Evolutionary conservation across 2,797 vertebrate genomes (phyloP).

Genomic region (Chaenodraco wilsoni): DNA sequence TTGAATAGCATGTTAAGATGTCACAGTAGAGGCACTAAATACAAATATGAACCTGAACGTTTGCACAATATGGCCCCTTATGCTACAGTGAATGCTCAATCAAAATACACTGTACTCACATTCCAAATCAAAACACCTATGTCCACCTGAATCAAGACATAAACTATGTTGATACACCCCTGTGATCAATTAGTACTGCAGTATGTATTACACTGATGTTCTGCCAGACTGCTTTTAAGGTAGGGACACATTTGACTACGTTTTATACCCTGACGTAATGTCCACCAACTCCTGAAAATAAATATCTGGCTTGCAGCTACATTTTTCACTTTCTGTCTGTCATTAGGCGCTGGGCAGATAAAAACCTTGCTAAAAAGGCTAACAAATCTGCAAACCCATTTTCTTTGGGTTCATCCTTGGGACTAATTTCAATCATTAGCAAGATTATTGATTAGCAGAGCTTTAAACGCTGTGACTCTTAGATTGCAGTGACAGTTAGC

Average conservation of each 20-base stretch:
- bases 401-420: neutral
- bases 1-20: too few species aligned
- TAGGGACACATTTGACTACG: neutral
- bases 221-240: neutral
- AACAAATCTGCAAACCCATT: neutral
- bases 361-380: neutral
- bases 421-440: neutral
- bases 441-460: neutral
- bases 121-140: neutral
- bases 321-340: neutral
- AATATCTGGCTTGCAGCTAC: neutral
- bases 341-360: neutral
- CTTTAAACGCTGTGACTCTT: neutral
- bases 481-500: neutral
- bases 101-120: neutral
- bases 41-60: too few species aligned
- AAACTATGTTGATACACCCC: neutral
- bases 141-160: conserved; percentile 3
- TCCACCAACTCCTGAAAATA: neutral
- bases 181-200: neutral
- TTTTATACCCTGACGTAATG: neutral
- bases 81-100: conserved; percentile 8
- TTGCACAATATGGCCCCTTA: too few species aligned
- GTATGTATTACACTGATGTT: conserved; percentile 17
- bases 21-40: too few species aligned